A percentile compares a stretch with the other conserved stretches of the same genome.
Conservation (phyloP, 2,797 vertebrate species). For the Chloroceryle amazona region DNA sequence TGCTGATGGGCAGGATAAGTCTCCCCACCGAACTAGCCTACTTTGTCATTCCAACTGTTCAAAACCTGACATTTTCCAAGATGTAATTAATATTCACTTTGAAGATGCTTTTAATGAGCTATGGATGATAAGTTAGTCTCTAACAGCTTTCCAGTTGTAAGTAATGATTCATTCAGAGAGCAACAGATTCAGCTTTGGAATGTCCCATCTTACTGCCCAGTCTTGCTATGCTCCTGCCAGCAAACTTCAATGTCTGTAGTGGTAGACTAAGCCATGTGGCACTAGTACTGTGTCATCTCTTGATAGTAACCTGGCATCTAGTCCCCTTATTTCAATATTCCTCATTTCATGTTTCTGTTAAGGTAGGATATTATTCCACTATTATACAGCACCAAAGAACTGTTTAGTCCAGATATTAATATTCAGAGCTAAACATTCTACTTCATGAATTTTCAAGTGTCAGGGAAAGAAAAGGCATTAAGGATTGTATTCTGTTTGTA, state of each 20-base stretch:
- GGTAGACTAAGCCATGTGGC: constrained; percentile 62
- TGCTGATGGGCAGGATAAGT: constrained; percentile 67
- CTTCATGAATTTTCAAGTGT: background rate
- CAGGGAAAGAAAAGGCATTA: background rate
- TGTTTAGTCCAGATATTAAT: background rate
- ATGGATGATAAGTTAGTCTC: constrained; percentile 58
- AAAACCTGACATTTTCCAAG: constrained; percentile 73
- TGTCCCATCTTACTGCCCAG: constrained; percentile 42
- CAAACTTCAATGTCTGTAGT: constrained; percentile 58
- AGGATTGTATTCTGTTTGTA: constrained; percentile 16
- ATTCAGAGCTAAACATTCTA: background rate
- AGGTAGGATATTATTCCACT: constrained; percentile 35
- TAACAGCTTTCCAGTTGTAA: constrained; percentile 66
- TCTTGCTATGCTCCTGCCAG: constrained; percentile 50
- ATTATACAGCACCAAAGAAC: background rate
- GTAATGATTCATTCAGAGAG: constrained; percentile 54
- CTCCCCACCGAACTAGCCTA: constrained; percentile 66
- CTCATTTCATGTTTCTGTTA: constrained; percentile 22
- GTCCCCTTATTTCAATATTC: constrained; percentile 58
- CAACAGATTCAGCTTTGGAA: constrained; percentile 67
- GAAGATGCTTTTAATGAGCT: constrained; percentile 73
- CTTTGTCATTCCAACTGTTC: constrained; percentile 77
- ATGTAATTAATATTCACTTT: constrained; percentile 75
- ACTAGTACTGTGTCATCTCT: constrained; percentile 39
- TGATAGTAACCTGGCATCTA: constrained; percentile 59